phyloP scores from a whole-genome alignment of 2,797 vertebrate genomes.

The Balearica regulorum region DNA sequence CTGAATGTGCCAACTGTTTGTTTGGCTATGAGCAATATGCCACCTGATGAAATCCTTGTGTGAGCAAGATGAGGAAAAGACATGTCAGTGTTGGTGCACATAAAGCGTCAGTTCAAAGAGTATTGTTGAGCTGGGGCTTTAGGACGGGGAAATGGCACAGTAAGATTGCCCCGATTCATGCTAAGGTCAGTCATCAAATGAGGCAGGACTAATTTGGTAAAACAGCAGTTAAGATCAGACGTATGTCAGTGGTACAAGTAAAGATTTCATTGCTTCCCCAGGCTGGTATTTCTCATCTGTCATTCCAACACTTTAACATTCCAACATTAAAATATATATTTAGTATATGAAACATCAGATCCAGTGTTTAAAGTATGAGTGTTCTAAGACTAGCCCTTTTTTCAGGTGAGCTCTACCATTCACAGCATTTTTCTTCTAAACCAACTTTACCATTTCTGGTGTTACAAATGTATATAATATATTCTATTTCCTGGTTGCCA shows the following conservation, averaged over 20 bases:
- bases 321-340: background rate
- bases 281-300: background rate
- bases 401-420: background rate
- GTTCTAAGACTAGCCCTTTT: background rate
- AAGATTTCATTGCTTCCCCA: background rate
- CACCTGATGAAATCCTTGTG: constrained; percentile 15
- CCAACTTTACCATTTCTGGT: background rate
- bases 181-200: background rate
- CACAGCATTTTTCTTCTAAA: background rate
- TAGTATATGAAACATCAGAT: background rate
- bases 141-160: background rate
- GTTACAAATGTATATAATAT: background rate
- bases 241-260: background rate
- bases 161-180: background rate
- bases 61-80: background rate
- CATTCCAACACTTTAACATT: background rate
- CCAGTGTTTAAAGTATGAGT: background rate
- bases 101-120: background rate
- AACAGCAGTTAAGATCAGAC: background rate
- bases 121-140: background rate
- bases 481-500: background rate
- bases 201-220: background rate
- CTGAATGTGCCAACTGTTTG: background rate
- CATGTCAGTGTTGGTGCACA: background rate
- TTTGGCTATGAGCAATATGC: background rate